phyloP scores from a whole-genome alignment of 1,140 invertebrate species.

The Ceratosolen fusciceps region DNA sequence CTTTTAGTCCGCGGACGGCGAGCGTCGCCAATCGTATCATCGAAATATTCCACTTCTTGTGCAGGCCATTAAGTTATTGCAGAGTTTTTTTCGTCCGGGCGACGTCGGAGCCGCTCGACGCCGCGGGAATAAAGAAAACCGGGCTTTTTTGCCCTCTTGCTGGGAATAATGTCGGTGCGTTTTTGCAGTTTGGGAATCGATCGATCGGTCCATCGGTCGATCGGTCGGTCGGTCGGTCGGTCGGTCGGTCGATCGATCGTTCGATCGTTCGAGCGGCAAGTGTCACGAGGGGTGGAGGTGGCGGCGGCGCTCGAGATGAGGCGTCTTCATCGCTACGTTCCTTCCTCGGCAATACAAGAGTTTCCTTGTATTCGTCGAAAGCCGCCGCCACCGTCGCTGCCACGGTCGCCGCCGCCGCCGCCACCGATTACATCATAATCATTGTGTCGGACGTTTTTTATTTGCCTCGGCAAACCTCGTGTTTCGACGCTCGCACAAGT shows the following conservation, averaged over 20 bases:
- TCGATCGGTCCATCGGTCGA: too few relatives aligned
- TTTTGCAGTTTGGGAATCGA: conserved; percentile 40
- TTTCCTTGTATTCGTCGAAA: conserved; percentile 8
- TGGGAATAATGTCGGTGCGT: not conserved
- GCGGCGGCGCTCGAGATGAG: not conserved
- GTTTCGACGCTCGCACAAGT: conserved; percentile 6
- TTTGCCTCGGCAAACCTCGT: not conserved
- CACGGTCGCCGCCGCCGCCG: conserved; percentile 12
- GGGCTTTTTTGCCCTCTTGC: not conserved
- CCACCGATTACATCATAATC: conserved; percentile 45
- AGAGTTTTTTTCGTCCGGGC: not conserved
- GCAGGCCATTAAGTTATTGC: not conserved
- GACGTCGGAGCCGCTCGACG: too few relatives aligned
- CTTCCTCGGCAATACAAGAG: not conserved
- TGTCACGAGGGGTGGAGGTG: conserved; percentile 3
- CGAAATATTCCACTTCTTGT: not conserved
- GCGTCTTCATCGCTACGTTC: conserved; percentile 24
- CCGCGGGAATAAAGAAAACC: not conserved
- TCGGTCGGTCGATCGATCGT: too few relatives aligned
- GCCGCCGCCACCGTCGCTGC: too few relatives aligned
- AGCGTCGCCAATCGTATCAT: not conserved
- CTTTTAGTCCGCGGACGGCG: not conserved
- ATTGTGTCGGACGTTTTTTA: conserved; percentile 25
- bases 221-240: too few relatives aligned
- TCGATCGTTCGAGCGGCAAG: too few relatives aligned